Conservation (phyloP, 1,140 invertebrate species). For the Pygmarrhopalites habei region DNA sequence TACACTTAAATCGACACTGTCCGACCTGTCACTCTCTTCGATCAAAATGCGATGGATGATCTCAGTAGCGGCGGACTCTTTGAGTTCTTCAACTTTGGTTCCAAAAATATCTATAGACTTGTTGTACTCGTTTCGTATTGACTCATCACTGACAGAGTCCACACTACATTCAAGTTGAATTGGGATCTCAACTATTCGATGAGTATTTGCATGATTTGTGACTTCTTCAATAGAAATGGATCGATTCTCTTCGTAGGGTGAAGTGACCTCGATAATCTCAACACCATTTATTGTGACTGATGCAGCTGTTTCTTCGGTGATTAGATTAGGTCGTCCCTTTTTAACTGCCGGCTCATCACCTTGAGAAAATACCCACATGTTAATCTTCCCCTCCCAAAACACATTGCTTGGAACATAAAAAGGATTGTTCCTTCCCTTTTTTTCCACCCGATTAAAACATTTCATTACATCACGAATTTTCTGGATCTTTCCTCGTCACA, state of each 20-base stretch:
- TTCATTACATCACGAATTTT: too few species aligned
- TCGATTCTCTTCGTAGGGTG: background rate
- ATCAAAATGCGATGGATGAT: too few species aligned
- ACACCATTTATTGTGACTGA: constrained; percentile 9
- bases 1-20: constrained; percentile 6
- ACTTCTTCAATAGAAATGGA: constrained; percentile 2
- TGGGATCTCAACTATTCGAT: constrained; percentile 2
- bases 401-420: too few species aligned
- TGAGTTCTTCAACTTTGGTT: too few species aligned
- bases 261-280: constrained; percentile 5
- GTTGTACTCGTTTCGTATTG: background rate
- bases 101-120: too few species aligned
- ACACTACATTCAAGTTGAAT: constrained; percentile 9
- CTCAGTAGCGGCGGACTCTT: too few species aligned
- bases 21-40: background rate
- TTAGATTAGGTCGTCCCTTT: background rate
- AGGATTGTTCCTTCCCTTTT: too few species aligned
- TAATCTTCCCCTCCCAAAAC: too few species aligned
- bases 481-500: too few species aligned
- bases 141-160: constrained; percentile 9
- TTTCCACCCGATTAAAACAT: too few species aligned
- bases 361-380: too few species aligned
- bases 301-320: background rate
- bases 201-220: background rate
- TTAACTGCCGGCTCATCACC: constrained; percentile 1